A percentile compares a stretch with the other conserved stretches of the same genome.
These are phyloP conservation scores for Burhinus oedicnemus DNA, from an alignment of 2,113 vertebrate species.

Conservation along the genomic window DNA sequence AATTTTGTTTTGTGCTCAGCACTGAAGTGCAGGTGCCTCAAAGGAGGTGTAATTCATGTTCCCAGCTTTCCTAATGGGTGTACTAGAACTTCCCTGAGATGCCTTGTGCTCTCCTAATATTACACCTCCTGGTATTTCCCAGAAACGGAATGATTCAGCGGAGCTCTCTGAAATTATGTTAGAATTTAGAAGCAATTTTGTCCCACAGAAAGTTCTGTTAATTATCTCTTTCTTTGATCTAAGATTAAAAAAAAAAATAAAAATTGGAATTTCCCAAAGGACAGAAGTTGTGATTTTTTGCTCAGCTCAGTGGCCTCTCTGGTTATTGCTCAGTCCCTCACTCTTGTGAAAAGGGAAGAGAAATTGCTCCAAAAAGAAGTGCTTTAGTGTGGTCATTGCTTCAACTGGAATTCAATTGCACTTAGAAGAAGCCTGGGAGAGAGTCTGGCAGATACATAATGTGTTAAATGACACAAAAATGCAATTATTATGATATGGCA, in stretches of 20 bases:
- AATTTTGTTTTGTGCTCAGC: background rate
- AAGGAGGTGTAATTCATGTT: background rate
- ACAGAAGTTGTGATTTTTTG: background rate
- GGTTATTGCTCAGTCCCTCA: background rate
- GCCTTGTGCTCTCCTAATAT: background rate
- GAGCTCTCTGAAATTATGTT: background rate
- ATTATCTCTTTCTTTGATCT: background rate
- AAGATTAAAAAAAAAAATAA: background rate
- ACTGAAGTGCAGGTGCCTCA: background rate
- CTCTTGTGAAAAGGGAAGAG: conserved; percentile 30
- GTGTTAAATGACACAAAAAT: conserved; percentile 57
- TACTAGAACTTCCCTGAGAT: background rate
- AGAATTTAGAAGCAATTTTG: background rate
- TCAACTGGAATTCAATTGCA: conserved; percentile 63
- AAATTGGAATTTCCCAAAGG: background rate
- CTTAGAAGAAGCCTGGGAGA: conserved; percentile 49
- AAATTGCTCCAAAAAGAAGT: conserved; percentile 41
- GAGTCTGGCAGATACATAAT: conserved; percentile 23
- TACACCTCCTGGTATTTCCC: background rate
- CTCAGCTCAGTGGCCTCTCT: background rate
- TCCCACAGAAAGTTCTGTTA: background rate
- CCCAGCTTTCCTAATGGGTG: background rate
- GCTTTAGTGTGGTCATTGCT: conserved; percentile 50
- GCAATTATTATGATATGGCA: conserved; percentile 20
- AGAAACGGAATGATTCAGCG: background rate